These are phyloP conservation scores for Hirundo rustica DNA, from an alignment of 2,797 vertebrate species.

Conservation along the genomic window DNA sequence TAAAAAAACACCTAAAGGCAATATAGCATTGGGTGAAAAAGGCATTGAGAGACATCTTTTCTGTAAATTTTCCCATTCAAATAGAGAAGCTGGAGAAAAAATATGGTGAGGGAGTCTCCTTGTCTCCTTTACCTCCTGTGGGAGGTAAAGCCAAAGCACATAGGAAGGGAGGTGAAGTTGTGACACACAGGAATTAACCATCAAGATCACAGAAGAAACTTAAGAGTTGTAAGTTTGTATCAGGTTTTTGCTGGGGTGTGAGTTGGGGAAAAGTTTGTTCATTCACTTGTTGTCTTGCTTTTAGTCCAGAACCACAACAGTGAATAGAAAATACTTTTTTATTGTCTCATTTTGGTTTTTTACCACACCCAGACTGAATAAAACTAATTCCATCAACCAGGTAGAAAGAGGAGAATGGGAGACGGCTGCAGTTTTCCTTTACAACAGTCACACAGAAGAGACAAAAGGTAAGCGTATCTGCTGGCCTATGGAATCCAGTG, in stretches of 20 bases:
- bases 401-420: not conserved
- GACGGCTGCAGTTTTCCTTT: not conserved
- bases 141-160: not conserved
- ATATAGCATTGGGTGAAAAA: not conserved
- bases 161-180: not conserved
- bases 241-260: not conserved
- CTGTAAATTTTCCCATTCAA: not conserved
- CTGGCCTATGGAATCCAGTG: not conserved
- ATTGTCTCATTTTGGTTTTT: not conserved
- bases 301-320: not conserved
- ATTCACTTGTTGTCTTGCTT: not conserved
- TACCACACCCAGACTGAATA: not conserved
- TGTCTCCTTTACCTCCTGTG: not conserved
- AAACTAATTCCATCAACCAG: not conserved
- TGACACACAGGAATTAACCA: not conserved
- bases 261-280: not conserved
- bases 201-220: not conserved
- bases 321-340: not conserved
- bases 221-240: not conserved
- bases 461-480: not conserved
- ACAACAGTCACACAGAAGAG: not conserved
- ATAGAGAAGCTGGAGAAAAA: not conserved
- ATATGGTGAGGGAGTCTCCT: not conserved
- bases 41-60: not conserved
- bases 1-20: not conserved